A percentile compares a stretch with the other conserved stretches of the same genome.
Evolutionary conservation across 2,797 vertebrate species (phyloP).

Genomic region (Remorina albescens): DNA sequence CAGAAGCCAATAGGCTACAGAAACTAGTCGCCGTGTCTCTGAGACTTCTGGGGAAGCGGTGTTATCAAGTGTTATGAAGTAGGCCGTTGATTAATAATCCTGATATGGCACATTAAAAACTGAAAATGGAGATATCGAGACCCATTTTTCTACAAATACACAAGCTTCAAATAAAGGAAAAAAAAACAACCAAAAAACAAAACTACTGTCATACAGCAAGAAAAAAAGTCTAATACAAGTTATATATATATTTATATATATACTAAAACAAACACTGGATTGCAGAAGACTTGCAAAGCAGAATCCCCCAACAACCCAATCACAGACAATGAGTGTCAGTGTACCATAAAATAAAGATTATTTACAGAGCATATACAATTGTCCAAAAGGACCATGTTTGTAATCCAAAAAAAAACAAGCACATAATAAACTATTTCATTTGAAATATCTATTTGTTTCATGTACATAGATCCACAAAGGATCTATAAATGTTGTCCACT

Average conservation of each 20-base stretch:
- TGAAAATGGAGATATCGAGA: conserved; percentile 58
- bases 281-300: conserved; percentile 69
- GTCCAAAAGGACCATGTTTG: conserved; percentile 85
- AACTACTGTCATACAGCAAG: conserved; percentile 71
- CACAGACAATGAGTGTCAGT: conserved; percentile 70
- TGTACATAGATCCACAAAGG: conserved; percentile 80
- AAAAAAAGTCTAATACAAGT: conserved; percentile 64
- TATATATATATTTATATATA: conserved; percentile 55
- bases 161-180: conserved; percentile 68
- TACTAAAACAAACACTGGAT: conserved; percentile 74
- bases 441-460: conserved; percentile 84
- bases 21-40: conserved; percentile 17
- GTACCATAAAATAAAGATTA: conserved; percentile 83
- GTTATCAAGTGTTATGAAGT: conserved; percentile 22
- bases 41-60: conserved; percentile 23
- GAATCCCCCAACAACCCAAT: conserved; percentile 64
- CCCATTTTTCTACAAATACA: conserved; percentile 81
- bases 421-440: conserved; percentile 85
- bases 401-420: conserved; percentile 84
- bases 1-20: conserved; percentile 8
- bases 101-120: conserved; percentile 41
- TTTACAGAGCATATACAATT: conserved; percentile 89
- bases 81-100: conserved; percentile 34
- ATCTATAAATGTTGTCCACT: conserved; percentile 85
- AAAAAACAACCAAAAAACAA: no score